Evolutionary conservation across 2,113 vertebrate genomes (phyloP), one percentile per base, ranked within the genome.

Genomic region (Marcusenius ussheri): DNA sequence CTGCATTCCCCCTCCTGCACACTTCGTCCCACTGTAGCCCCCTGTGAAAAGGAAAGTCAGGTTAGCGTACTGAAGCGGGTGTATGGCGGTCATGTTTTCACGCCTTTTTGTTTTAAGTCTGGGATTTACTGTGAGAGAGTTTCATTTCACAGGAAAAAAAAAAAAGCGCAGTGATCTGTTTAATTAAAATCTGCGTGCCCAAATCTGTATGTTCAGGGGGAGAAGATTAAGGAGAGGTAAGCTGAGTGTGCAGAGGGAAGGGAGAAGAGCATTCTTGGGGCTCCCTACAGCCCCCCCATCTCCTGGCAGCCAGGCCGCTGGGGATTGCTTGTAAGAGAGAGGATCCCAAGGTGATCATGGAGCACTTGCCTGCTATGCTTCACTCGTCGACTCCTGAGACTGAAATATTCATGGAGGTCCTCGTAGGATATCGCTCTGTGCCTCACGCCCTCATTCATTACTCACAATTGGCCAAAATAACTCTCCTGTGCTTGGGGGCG

Each of bases 121-220:
- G 92, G 91, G 93, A 56, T 92, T 93, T 93, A 92, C 7, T 91
- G 6, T 92, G 91, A 90, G 84, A 95, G 96, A 95, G 91, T 93
- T 93, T 94, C 92, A 93, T 96, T 95, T 96, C 93, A 91, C 94
- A 83, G 88, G 89, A 92, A 85, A 74, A 83, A 85, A 74, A 83
- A 91, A 95, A 87, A 74, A 86, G 94, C 88, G 92, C 92, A 95
- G 92, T 90, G 93, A 95, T 96, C 94, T 96, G 93, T 95, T 97
- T 97, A 96, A 96, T 97, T 97, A 96, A 94, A 96, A 95, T 93
- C 91, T 92, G 94, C 93, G 93, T 94, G 90, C 92, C 94, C 92
- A 94, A 93, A 94, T 95, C 90, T 92, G 7, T 27, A 49, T 92
- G 92, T 93, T 92, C 91, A 92, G 93, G 94, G 92, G 95, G 91